These are phyloP conservation scores for Patella depressa DNA, from an alignment of 2,888 invertebrate genomes.

Conservation along the genomic window DNA sequence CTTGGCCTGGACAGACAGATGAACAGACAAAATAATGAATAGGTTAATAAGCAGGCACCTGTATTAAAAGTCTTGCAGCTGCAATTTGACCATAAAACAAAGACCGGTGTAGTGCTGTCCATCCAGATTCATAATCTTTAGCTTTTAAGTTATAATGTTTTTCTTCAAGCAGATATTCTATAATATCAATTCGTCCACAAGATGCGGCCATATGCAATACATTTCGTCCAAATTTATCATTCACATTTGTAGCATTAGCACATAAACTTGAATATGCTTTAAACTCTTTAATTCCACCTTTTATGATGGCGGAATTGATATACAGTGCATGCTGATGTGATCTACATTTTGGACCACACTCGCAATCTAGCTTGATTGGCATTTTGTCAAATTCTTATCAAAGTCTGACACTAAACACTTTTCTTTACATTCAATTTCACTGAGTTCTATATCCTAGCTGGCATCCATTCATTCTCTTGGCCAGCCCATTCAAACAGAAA, in stretches of 20 bases:
- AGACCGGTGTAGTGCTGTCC: conserved; percentile 85
- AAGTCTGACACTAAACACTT: conserved; percentile 9
- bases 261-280: conserved; percentile 64
- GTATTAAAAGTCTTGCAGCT: conserved; percentile 80
- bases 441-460: background rate
- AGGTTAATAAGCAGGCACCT: conserved; percentile 69
- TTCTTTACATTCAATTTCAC: background rate
- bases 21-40: background rate
- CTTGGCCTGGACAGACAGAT: no score
- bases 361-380: conserved; percentile 47
- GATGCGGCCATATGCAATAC: conserved; percentile 85
- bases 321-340: conserved; percentile 69
- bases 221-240: conserved; percentile 77
- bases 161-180: conserved; percentile 82
- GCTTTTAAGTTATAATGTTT: conserved; percentile 77
- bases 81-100: conserved; percentile 87
- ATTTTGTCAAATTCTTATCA: conserved; percentile 27
- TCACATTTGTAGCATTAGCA: conserved; percentile 54
- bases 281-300: conserved; percentile 59
- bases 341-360: conserved; percentile 66
- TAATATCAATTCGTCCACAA: conserved; percentile 79
- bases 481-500: conserved; percentile 30
- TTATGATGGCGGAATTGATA: conserved; percentile 65
- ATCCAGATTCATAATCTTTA: conserved; percentile 82
- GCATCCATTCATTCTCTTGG: conserved; percentile 5